A percentile compares a stretch with the other conserved stretches of the same genome.
phyloP scores from a whole-genome alignment of 2,888 invertebrate genomes.

The Xylophagus ater region DNA sequence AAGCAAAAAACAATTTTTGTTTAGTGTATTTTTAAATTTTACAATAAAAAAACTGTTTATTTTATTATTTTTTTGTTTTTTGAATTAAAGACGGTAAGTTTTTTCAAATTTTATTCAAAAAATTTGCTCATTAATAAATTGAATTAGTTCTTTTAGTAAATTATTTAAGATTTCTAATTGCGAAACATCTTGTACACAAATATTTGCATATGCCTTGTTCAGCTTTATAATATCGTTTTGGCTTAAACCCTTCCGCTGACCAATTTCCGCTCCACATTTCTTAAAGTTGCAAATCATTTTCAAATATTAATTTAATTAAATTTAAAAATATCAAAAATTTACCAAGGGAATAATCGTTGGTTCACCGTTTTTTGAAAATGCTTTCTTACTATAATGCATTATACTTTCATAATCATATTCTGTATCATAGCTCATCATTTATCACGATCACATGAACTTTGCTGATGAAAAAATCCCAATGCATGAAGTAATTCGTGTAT shows the following conservation, averaged over 20 bases:
- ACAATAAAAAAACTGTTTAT: no score
- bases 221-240: constrained; percentile 43
- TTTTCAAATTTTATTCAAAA: no score
- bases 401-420: constrained; percentile 60
- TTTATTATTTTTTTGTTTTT: no score
- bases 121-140: no score
- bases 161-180: no score
- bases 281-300: neutral
- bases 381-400: constrained; percentile 58
- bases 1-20: no score
- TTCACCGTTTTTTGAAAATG: constrained; percentile 56
- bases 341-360: constrained; percentile 52
- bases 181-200: no score
- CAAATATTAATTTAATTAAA: neutral
- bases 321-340: constrained; percentile 14
- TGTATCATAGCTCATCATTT: constrained; percentile 55
- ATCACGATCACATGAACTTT: constrained; percentile 66
- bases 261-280: constrained; percentile 40
- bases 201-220: no score
- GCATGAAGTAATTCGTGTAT: constrained; percentile 72
- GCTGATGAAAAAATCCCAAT: constrained; percentile 74
- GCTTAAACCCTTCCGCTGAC: constrained; percentile 45
- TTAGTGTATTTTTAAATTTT: no score
- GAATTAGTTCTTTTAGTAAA: no score
- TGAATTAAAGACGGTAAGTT: no score